Base-by-base conservation (phyloP, 2,888 invertebrate genomes). In the Phengaris arion region DNA sequence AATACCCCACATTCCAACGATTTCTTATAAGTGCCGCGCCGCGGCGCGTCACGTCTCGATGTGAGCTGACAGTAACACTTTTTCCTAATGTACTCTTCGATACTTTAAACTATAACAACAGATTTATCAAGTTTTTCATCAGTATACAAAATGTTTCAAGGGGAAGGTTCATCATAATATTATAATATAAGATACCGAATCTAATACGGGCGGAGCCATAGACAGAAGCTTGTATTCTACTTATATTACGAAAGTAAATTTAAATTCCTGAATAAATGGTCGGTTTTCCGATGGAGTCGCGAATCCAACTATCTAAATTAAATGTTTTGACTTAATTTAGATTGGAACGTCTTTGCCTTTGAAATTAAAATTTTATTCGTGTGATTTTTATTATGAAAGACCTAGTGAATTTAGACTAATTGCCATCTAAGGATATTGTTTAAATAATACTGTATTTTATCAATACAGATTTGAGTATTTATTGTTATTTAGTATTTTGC, bases 241-340 rank as follows among this genome's bases (percentile, higher is more conserved):
- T 22, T 15, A 15, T 9, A 15, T 59, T 22, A 22, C 35, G 13
- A 22, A 64, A 64, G 10, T 35, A 35, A 6, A 22, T 15, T 64
- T 13, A 64, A 45, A 64, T 0, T 52, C 52, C 10, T 45, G 35
- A 64, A 35, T 35, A 35, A 64, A 7, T 64, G 6, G 64, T 64
- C 22, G 22, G 59, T 35, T 35, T 22, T 54, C 9, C 35, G 9
- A 9, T 64, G 35, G 6, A 64, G 0, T 59, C 22, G 22, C 59
- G 59, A 59, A 59, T 57, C 9, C 57, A 57, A 59, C 10, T 22
- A 59, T 64, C 64, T 64, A 64, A 64, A 64, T 64, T 35, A 64
- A 59, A 64, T 64, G 35, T 64, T 64, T 64, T 64, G 64, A 64
- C 64, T 64, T 64, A 64, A 64, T 64, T 64, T 64, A 64, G 35